phyloP scores from a whole-genome alignment of 2,797 vertebrate genomes.

The Allobates femoralis region DNA sequence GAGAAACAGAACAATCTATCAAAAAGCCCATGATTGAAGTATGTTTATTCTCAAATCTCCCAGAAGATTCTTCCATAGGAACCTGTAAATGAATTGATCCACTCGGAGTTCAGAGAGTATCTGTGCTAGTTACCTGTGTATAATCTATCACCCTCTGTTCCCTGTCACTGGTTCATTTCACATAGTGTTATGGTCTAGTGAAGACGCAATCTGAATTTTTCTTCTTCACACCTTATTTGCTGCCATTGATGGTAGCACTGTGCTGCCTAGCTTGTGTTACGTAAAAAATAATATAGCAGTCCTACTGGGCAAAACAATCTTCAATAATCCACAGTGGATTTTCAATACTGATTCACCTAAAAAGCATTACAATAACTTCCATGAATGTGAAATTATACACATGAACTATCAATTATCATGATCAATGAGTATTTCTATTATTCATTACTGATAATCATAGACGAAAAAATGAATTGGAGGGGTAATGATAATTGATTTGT shows the following conservation, averaged over 20 bases:
- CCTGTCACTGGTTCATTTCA: constrained; percentile 53
- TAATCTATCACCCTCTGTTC: constrained; percentile 59
- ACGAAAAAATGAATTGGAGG: not conserved
- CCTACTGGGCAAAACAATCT: not conserved
- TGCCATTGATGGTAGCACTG: constrained; percentile 36
- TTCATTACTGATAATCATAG: not conserved
- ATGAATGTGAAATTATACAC: too few species aligned
- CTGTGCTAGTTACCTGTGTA: constrained; percentile 37
- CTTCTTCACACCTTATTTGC: constrained; percentile 50
- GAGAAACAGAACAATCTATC: constrained; percentile 26
- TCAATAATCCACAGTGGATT: not conserved
- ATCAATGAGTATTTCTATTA: not conserved
- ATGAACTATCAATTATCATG: not conserved
- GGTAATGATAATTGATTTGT: not conserved
- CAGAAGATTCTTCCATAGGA: constrained; percentile 26
- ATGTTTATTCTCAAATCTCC: constrained; percentile 31
- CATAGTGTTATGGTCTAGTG: constrained; percentile 44
- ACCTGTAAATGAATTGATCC: constrained; percentile 54
- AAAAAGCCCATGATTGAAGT: constrained; percentile 41
- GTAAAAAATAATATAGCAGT: not conserved
- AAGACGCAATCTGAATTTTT: constrained; percentile 48
- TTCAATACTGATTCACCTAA: not conserved
- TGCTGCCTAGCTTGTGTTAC: not conserved
- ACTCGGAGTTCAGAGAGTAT: constrained; percentile 48
- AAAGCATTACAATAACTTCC: not conserved